Evolutionary conservation across 2,113 vertebrate genomes (phyloP).

Genomic region (Myanophis thanlyinensis): DNA sequence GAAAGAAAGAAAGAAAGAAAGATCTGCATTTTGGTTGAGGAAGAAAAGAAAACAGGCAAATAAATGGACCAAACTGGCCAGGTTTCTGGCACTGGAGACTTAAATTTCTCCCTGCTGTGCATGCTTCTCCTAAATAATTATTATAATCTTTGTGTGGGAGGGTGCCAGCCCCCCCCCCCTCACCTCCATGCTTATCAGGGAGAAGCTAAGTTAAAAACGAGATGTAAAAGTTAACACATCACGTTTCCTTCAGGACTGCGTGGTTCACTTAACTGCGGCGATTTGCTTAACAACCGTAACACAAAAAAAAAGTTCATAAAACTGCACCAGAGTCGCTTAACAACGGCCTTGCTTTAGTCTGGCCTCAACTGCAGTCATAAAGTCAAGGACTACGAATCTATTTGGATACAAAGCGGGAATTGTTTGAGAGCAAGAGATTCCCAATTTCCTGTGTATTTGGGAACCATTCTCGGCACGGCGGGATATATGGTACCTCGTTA

Average conservation of each 20-base stretch:
- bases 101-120: neutral
- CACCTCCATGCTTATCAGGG: neutral
- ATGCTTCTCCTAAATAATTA: too few species aligned
- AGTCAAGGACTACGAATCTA: neutral
- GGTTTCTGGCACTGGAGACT: neutral
- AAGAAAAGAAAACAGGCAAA: neutral
- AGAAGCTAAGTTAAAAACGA: neutral
- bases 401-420: neutral
- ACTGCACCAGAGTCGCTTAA: neutral
- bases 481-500: constrained; percentile 77
- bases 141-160: neutral
- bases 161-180: too few species aligned
- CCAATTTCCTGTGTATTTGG: neutral
- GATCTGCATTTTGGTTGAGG: too few species aligned
- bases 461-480: neutral
- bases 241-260: too few species aligned
- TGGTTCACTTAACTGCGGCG: neutral
- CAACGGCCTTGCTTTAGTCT: too few species aligned
- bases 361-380: too few species aligned
- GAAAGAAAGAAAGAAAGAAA: neutral
- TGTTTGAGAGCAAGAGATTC: neutral
- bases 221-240: neutral
- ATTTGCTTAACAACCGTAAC: neutral
- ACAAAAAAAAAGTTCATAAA: neutral
- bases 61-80: neutral